These are phyloP conservation scores for Irena cyanogastra DNA, from an alignment of 2,113 vertebrate species.

Conservation along the genomic window DNA sequence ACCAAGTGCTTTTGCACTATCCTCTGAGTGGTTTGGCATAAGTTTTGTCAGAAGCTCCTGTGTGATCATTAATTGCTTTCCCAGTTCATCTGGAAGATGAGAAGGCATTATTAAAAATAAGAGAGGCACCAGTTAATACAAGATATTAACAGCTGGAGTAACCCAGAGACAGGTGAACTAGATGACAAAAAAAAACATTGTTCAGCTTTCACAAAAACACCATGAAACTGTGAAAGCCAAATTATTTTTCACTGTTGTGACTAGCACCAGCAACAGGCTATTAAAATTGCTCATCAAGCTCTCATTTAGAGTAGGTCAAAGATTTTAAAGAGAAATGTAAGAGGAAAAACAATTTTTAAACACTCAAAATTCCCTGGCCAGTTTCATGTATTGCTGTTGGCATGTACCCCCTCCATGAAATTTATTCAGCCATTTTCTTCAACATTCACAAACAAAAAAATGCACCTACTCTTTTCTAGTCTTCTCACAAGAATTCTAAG, in stretches of 20 bases:
- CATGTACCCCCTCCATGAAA: background rate
- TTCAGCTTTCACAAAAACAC: background rate
- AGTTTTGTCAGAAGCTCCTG: constrained; percentile 46
- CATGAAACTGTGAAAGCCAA: background rate
- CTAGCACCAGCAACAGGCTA: background rate
- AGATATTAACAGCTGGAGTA: background rate
- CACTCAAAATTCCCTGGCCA: background rate
- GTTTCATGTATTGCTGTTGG: background rate
- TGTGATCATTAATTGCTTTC: constrained; percentile 35
- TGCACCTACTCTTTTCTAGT: accelerated
- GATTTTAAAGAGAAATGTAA: background rate
- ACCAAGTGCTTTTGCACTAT: background rate
- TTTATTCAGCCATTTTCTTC: background rate
- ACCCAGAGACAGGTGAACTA: background rate
- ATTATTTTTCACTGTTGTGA: background rate
- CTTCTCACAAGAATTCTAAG: background rate
- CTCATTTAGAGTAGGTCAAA: background rate
- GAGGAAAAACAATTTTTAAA: background rate
- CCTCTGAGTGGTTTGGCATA: background rate
- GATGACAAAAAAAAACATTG: background rate
- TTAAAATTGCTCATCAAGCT: background rate
- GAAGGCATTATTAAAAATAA: background rate
- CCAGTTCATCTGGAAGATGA: constrained; percentile 41
- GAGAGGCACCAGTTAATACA: background rate
- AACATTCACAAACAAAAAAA: background rate